phyloP scores from a whole-genome alignment of 2,797 vertebrate species.

The Halcyon chelicuti region DNA sequence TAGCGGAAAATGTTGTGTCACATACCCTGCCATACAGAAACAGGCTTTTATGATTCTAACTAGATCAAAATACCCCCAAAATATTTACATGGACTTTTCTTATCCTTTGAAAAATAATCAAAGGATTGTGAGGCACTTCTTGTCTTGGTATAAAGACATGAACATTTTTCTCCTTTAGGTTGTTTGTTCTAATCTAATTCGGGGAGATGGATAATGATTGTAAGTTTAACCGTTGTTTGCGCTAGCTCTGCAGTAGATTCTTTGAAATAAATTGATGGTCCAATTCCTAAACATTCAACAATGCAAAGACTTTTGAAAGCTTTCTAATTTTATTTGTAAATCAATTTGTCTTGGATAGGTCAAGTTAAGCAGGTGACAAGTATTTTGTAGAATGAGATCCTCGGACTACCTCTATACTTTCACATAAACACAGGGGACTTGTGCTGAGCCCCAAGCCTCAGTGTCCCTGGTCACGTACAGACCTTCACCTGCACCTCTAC shows the following conservation, averaged over 20 bases:
- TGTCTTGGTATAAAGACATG: background rate
- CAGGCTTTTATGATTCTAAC: background rate
- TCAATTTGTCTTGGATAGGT: background rate
- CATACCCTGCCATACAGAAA: background rate
- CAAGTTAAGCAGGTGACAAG: background rate
- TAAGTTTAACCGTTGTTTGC: background rate
- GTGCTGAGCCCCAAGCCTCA: background rate
- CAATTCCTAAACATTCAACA: background rate
- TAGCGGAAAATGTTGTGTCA: background rate
- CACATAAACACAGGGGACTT: background rate
- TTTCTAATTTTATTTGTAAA: background rate
- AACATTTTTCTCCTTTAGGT: background rate
- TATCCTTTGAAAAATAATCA: slow-evolving; percentile 30
- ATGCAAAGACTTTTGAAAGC: background rate
- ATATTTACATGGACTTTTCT: background rate
- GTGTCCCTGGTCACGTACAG: fast-evolving
- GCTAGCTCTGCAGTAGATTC: background rate
- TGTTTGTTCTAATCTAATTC: slow-evolving; percentile 18
- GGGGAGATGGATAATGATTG: background rate
- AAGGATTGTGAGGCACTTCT: background rate
- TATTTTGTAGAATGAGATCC: fast-evolving
- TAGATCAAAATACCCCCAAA: slow-evolving; percentile 1
- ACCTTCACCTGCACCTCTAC: background rate
- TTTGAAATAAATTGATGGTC: background rate
- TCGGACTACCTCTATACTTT: background rate